Evolutionary conservation across 2,888 invertebrate genomes (phyloP), one percentile per base, ranked within the genome.

Genomic region (Tetranychus piercei): DNA sequence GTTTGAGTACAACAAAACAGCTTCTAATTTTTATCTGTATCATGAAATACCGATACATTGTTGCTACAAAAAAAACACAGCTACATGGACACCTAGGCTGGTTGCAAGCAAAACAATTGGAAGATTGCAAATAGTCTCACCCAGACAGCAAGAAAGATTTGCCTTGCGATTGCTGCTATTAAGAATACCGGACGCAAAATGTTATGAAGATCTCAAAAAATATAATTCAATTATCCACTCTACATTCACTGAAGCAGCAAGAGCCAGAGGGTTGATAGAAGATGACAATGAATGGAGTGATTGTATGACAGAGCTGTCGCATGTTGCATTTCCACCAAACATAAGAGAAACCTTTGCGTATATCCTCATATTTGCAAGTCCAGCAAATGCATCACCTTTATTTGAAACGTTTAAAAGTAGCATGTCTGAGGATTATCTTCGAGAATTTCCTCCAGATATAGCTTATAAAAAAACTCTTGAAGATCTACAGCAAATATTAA

Each of bases 211-310:
- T 45, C 43, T 80, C 2, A 72, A 74, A 64, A 81, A 78, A n/a
- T 78, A 80, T 23, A 76, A 79, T 67, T 77, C 77, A 3, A 55
- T 43, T 7, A n/a, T 77, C 8, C 76, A 74, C 72, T 34, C 44
- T 3, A 78, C 77, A 18, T 80, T 77, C 71, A 72, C 76, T 20
- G 76, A 78, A 65, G 79, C 79, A 9, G 76, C 76, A 22, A 71
- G 65, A 71, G 44, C 71, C 20, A 67, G 77, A n/a, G 77, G 78
- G 0, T 73, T 80, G 11, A 73, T 80, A 1, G 77, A 79, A 67
- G 76, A 80, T 73, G 80, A 80, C 73, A 18, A 45, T 15, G 75
- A 81, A 64, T 80, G 80, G 79, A 65, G 66, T 18, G 44, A 76
- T 15, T 69, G 72, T 11, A 18, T 80, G 64, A 23, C 44, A 11